Evolutionary conservation across 2,797 vertebrate genomes (phyloP).

Genomic region (Tamandua tetradactyla): DNA sequence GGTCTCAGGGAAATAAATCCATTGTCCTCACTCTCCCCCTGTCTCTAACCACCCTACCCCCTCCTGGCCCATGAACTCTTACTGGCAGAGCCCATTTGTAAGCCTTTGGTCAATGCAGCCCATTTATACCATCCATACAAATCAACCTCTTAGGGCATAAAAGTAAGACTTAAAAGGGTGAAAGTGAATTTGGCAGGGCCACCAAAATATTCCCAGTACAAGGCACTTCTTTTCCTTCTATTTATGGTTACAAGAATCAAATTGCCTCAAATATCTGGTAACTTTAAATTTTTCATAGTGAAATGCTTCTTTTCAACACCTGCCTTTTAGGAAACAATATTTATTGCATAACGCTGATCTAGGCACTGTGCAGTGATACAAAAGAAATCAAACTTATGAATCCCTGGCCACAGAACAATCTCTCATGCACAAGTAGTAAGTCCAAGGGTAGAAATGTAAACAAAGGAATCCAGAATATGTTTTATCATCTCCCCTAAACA

Average conservation of each 20-base stretch:
- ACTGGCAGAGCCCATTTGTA: not conserved
- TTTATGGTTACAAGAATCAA: not conserved
- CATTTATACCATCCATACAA: not conserved
- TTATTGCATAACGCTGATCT: not conserved
- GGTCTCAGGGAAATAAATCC: not conserved
- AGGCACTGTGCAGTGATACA: not conserved
- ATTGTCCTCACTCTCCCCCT: not conserved
- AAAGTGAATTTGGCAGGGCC: not conserved
- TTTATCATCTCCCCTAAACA: not conserved
- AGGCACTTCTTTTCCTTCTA: not conserved
- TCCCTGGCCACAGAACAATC: not conserved
- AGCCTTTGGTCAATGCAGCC: not conserved
- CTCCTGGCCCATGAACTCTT: not conserved
- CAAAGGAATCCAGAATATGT: not conserved
- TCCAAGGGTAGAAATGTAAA: not conserved
- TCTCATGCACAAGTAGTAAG: not conserved
- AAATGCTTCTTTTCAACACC: not conserved
- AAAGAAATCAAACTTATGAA: not conserved
- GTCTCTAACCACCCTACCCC: no score
- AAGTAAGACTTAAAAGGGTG: accelerated
- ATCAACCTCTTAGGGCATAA: not conserved
- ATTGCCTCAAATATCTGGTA: not conserved
- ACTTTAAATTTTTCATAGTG: not conserved
- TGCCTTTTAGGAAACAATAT: not conserved
- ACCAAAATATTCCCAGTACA: not conserved